Base-by-base conservation (phyloP, 2,888 invertebrate genomes). In the Lathronympha strigana region DNA sequence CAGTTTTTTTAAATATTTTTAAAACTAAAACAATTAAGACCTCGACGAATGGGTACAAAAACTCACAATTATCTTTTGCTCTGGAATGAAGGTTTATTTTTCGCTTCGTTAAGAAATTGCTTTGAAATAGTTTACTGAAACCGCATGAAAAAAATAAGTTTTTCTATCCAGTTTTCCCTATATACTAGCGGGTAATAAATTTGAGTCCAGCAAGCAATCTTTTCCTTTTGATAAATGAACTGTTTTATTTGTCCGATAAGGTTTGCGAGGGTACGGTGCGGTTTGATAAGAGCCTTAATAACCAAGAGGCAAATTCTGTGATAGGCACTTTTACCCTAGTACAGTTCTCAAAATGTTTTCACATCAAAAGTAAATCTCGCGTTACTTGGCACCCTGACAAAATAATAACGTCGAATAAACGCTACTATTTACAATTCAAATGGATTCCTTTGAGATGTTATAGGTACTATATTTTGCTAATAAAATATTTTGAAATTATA, bases 221-320 rank as follows among this genome's bases (percentile, higher is more conserved):
- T 58, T 64, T 36, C 58, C 51, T 43, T 58, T 64, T 58, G 63
- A 64, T 64, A 64, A 64, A 64, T 64, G 57, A 64, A 64, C 63
- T 45, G 43, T 58, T 57, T 25, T 33, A 33, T 43, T 58, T 40
- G 31, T 43, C 21, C 51, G 63, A 58, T 63, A 63, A 58, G 63
- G 31, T 55, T 63, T 17, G 23, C 19, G 23, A 50, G 38, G 43
- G 38, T 23, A 8, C 15, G 40, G 23, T n/a, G 3, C 13, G 50
- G 33, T 51, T 58, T 57, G 51, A 63, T 58, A 51, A 31, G 31
- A 23, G 23, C 15, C 13, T 19, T 45, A 55, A 53, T 33, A 33
- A 17, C 36, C 36, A 25, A n/a, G 21, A 28, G 13, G 11, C 21
- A 31, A 47, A 19, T 9, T 11, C 11, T 11, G 8, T 33, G 13